Evolutionary conservation across 2,888 invertebrate genomes (phyloP), one percentile per base, ranked within the genome.

Genomic region (Cheilosia vulpina): DNA sequence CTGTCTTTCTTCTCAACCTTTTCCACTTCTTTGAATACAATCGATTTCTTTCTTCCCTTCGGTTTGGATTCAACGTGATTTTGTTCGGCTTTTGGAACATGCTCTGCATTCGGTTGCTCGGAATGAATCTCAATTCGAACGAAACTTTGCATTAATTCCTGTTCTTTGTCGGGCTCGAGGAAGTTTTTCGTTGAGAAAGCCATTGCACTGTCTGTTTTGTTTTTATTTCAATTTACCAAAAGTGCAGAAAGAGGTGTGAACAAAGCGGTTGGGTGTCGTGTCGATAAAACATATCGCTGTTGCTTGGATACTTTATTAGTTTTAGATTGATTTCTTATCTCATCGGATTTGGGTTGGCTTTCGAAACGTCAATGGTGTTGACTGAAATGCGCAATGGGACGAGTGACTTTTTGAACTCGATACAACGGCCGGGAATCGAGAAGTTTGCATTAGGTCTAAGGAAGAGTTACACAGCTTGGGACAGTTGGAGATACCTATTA

Each of bases 121-220:
- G 94, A 93, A 31, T 94, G 94, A 7, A 94, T 92, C 34, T 94
- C 96, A 19, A 96, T 94, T 65, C 96, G 93, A 17, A 96, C 95
- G 90, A 96, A 97, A 90, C 96, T 96, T 92, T 96, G 96, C 19
- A 97, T 91, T 88, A 96, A 94, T 90, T 97, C 96, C 15, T 95
- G 95, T 88, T 96, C 94, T 89, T 95, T 94, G 57, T 94, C 94
- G 38, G 94, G 93, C 69, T 95, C 95, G n/a, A 96, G 92, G 65
- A 95, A 95, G 80, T 94, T 94, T 60, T 93, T 93, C 47, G 93
- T 93, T 45, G 93, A 93, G 88, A 93, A 89, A 4, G 91, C 88
- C 92, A 92, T 91, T 79, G 17, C 45, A 0, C 4, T 0, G 15
- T 47, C n/a, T 65, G 19, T 50, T 24, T 27, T 34, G n/a, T 43